phyloP scores from a whole-genome alignment of 1,140 invertebrate species.

The Scaptomyza pallida region DNA sequence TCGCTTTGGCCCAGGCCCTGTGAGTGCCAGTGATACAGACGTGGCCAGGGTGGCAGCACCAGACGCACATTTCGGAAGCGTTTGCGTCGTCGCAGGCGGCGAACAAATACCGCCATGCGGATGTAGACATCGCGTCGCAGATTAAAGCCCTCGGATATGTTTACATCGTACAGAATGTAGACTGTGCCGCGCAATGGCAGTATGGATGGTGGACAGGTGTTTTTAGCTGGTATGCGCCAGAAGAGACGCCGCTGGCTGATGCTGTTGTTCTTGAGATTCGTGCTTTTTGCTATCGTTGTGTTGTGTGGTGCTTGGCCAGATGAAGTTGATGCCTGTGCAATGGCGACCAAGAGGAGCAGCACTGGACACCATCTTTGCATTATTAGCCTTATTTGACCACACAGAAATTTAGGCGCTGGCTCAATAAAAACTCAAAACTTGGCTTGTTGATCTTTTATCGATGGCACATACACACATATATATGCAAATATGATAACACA shows the following conservation, averaged over 20 bases:
- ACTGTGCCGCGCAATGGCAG: slow-evolving; percentile 52
- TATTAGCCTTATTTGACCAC: slow-evolving; percentile 22
- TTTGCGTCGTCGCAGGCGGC: slow-evolving; percentile 86
- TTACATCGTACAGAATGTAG: slow-evolving; percentile 93
- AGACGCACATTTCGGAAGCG: slow-evolving; percentile 86
- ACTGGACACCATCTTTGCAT: slow-evolving; percentile 46
- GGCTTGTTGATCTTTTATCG: slow-evolving; percentile 25
- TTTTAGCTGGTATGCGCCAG: slow-evolving; percentile 10
- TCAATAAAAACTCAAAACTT: slow-evolving; percentile 4
- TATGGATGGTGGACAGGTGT: slow-evolving; percentile 56
- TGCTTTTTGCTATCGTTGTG: slow-evolving; percentile 7
- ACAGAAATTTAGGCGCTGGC: slow-evolving; percentile 34
- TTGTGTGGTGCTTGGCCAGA: slow-evolving; percentile 7
- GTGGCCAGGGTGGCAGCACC: slow-evolving; percentile 95
- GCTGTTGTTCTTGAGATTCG: neutral
- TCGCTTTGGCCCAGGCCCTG: slow-evolving; percentile 83
- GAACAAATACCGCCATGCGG: slow-evolving; percentile 92
- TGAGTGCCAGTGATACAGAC: slow-evolving; percentile 95
- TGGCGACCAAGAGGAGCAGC: slow-evolving; percentile 32
- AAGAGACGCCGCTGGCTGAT: slow-evolving; percentile 33
- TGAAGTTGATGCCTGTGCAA: neutral
- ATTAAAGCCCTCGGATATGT: slow-evolving; percentile 98
- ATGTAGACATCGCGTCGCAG: slow-evolving; percentile 97
- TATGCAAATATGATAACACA: too few species aligned
- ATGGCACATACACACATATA: too few species aligned